Evolutionary conservation across 1,140 invertebrate species (phyloP).

Genomic region (Chironomus striatipennis): DNA sequence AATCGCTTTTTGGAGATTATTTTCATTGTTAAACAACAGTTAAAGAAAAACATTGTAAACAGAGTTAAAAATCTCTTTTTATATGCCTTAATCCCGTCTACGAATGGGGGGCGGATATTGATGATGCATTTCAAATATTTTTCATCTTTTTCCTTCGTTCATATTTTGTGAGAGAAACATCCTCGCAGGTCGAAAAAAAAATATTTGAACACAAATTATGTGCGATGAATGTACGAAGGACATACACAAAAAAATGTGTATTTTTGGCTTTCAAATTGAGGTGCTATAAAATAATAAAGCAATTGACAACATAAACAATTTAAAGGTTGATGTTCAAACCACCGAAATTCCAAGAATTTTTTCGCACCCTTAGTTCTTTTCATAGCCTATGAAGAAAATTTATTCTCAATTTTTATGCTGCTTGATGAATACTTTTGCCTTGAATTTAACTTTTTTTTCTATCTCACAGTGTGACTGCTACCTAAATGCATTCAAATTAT

Average conservation of each 20-base stretch:
- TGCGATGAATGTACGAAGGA: neutral
- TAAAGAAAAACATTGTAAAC: neutral
- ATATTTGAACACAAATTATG: neutral
- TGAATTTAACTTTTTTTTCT: neutral
- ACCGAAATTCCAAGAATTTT: neutral
- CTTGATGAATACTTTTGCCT: neutral
- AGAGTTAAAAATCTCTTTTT: neutral
- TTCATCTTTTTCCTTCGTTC: neutral
- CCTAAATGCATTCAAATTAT: neutral
- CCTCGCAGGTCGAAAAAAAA: slow-evolving; percentile 9
- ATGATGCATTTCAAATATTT: neutral
- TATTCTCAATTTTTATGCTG: neutral
- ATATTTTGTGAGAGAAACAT: neutral
- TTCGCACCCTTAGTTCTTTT: slow-evolving; percentile 6
- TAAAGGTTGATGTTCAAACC: neutral
- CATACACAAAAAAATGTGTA: neutral
- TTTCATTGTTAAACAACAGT: slow-evolving; percentile 11
- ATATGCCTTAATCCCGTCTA: neutral
- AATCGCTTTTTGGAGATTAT: neutral
- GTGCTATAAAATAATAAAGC: slow-evolving; percentile 8
- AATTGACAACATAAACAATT: slow-evolving; percentile 9
- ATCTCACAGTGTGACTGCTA: neutral
- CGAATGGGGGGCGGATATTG: neutral
- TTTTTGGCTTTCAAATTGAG: neutral
- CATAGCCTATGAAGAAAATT: too few species aligned